These are phyloP conservation scores for Sisor rabdophorus DNA, from an alignment of 2,113 vertebrate species.

Conservation along the genomic window DNA sequence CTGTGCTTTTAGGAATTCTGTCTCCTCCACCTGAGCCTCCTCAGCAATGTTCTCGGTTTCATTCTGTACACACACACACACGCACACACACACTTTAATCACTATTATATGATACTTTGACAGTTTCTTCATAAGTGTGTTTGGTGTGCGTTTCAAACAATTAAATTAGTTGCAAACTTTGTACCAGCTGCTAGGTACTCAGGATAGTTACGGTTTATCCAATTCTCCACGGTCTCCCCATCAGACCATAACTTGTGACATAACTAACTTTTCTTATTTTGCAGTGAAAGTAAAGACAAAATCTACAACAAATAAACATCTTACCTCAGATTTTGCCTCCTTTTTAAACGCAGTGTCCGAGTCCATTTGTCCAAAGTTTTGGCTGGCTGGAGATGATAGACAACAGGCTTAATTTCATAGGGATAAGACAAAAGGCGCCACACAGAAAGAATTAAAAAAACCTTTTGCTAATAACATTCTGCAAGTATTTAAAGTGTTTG, in stretches of 20 bases:
- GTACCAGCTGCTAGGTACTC: too few relatives aligned
- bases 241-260: neutral
- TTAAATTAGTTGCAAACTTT: too few relatives aligned
- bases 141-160: too few relatives aligned
- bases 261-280: neutral
- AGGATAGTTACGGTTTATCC: too few relatives aligned
- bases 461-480: too few relatives aligned
- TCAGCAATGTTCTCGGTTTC: neutral
- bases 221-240: too few relatives aligned
- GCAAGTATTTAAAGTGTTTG: neutral
- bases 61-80: conserved; percentile 16
- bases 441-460: too few relatives aligned
- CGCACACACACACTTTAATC: too few relatives aligned
- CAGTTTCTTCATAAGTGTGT: too few relatives aligned
- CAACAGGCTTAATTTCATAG: too few relatives aligned
- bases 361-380: conserved; percentile 7
- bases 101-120: too few relatives aligned
- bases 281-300: neutral
- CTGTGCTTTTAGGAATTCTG: neutral
- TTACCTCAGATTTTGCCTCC: conserved; percentile 51
- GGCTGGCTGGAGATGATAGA: neutral
- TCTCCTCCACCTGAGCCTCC: neutral
- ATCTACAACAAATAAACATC: neutral
- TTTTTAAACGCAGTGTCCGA: conserved; percentile 22
- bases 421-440: too few relatives aligned